These are phyloP conservation scores for Rousettus madagascariensis DNA, from an alignment of 2,797 vertebrate genomes.

Conservation along the genomic window DNA sequence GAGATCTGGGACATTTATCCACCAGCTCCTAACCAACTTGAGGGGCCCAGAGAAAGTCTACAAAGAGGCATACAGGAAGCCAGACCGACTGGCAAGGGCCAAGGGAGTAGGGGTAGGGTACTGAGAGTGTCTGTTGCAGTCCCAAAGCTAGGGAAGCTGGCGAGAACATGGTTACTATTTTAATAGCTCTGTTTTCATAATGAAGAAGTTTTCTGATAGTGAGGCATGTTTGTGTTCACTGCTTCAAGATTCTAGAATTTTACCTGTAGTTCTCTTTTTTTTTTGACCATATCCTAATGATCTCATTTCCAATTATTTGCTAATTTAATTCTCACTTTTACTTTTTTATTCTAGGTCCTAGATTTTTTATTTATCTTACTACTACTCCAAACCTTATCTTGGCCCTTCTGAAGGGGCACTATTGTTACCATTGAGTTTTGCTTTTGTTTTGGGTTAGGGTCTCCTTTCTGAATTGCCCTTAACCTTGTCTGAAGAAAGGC, in stretches of 20 bases:
- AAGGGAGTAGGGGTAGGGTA: rapidly evolving
- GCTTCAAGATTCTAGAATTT: neutral
- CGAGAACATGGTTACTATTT: neutral
- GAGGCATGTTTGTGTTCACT: neutral
- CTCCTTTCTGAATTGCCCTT: neutral
- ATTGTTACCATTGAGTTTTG: neutral
- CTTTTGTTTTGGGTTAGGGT: neutral
- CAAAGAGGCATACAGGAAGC: neutral
- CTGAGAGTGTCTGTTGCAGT: neutral
- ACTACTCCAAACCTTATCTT: neutral
- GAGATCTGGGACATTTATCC: neutral
- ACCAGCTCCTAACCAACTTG: neutral
- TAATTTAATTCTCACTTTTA: neutral
- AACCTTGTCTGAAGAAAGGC: neutral
- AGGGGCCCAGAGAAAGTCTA: neutral
- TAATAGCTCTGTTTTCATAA: neutral
- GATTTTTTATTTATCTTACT: neutral
- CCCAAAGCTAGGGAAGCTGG: neutral
- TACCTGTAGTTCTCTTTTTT: neutral
- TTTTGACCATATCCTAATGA: neutral
- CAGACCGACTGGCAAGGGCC: neutral
- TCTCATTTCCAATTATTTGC: neutral
- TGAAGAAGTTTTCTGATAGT: neutral
- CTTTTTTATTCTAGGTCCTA: neutral
- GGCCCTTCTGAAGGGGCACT: neutral